These are phyloP conservation scores for Mus caroli DNA, from an alignment of 2,797 vertebrate species.

Conservation along the genomic window DNA sequence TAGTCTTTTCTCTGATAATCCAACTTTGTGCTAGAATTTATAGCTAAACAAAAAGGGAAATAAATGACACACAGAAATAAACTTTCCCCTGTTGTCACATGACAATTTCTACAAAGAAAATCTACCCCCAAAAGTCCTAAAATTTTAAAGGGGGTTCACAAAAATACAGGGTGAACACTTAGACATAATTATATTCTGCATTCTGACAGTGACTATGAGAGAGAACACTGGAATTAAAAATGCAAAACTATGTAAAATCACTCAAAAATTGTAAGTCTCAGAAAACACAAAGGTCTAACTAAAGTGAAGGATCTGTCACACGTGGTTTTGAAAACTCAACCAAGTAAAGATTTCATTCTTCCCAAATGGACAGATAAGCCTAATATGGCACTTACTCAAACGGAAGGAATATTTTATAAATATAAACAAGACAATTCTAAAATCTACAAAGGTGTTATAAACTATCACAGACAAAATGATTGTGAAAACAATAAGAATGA, in stretches of 20 bases:
- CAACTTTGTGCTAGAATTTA: not conserved
- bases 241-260: not conserved
- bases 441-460: not conserved
- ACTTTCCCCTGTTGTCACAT: not conserved
- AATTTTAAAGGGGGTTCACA: slow-evolving; percentile 28
- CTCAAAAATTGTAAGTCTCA: not conserved
- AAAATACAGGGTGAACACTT: not conserved
- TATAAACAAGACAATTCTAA: slow-evolving; percentile 36
- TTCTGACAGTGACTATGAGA: not conserved
- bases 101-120: not conserved
- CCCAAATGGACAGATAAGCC: not conserved
- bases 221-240: slow-evolving; percentile 30
- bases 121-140: not conserved
- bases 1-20: not conserved
- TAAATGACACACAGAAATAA: not conserved
- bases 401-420: not conserved
- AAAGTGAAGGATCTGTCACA: not conserved
- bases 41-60: slow-evolving; percentile 42
- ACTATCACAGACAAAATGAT: not conserved
- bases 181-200: slow-evolving; percentile 6
- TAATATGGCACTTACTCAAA: not conserved
- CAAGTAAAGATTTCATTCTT: slow-evolving; percentile 14
- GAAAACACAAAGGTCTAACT: not conserved
- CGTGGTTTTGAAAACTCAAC: slow-evolving; percentile 19
- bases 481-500: slow-evolving; percentile 16